phyloP scores from a whole-genome alignment of 2,888 invertebrate species.

The Perithous albicinctus region DNA sequence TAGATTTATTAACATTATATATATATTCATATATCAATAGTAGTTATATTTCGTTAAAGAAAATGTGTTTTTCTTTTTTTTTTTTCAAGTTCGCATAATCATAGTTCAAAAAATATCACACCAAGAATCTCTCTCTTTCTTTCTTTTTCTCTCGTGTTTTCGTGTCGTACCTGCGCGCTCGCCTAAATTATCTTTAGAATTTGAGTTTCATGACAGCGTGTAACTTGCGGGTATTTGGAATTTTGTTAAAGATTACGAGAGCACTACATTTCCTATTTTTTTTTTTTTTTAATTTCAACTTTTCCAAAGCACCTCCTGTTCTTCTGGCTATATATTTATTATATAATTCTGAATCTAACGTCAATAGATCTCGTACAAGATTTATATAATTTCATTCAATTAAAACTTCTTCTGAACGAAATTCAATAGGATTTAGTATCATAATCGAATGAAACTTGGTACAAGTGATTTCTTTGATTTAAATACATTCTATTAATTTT shows the following conservation, averaged over 20 bases:
- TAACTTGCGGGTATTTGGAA: conserved; percentile 33
- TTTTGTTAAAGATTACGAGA: conserved; percentile 14
- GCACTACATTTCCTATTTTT: conserved; percentile 1
- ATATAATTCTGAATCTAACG: conserved; percentile 7
- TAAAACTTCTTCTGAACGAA: neutral
- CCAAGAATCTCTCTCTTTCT: conserved; percentile 48
- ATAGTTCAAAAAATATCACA: conserved; percentile 68
- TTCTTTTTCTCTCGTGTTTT: conserved; percentile 24
- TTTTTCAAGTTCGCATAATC: conserved; percentile 57
- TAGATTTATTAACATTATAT: conserved; percentile 62
- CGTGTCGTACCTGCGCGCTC: conserved; percentile 49
- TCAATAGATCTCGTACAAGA: neutral
- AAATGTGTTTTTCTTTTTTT: conserved; percentile 44
- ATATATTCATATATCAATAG: conserved; percentile 49
- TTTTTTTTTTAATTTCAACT: neutral
- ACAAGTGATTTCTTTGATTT: neutral
- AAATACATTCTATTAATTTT: conserved; percentile 34
- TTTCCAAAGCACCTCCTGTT: conserved; percentile 18
- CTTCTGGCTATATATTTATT: conserved; percentile 19
- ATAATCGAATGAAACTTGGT: neutral
- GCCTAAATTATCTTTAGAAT: conserved; percentile 65
- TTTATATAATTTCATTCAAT: conserved; percentile 5
- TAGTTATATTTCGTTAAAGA: conserved; percentile 53
- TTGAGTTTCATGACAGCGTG: conserved; percentile 68
- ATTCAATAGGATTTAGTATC: conserved; percentile 5